Evolutionary conservation across 2,888 invertebrate genomes (phyloP).

Genomic region (Drymonia ruficornis): DNA sequence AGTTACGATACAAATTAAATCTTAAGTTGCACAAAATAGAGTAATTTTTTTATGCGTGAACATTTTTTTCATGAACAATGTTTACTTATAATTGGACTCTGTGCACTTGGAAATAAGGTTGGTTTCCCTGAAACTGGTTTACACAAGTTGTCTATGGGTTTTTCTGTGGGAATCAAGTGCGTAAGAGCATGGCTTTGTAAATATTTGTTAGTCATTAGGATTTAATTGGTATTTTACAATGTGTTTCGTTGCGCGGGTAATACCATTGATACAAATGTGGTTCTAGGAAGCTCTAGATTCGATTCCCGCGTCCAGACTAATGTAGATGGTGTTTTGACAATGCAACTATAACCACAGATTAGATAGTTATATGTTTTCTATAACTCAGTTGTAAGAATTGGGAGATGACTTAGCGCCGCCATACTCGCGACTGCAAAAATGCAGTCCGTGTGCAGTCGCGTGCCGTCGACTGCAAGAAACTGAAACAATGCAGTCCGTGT

Average conservation of each 20-base stretch:
- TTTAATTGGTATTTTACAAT: constrained; percentile 4
- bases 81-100: neutral
- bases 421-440: too few relatives aligned
- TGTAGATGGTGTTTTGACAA: too few relatives aligned
- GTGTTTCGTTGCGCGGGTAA: neutral
- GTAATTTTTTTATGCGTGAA: neutral
- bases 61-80: neutral
- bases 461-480: too few relatives aligned
- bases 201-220: constrained; percentile 7
- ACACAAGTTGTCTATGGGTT: neutral
- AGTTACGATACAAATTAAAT: neutral
- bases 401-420: too few relatives aligned
- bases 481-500: too few relatives aligned
- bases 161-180: constrained; percentile 8
- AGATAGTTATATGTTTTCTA: too few relatives aligned
- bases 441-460: too few relatives aligned
- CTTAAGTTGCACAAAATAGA: neutral
- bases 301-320: too few relatives aligned
- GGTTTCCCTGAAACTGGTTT: neutral
- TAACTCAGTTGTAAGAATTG: too few relatives aligned
- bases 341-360: too few relatives aligned
- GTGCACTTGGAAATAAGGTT: neutral
- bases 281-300: too few relatives aligned
- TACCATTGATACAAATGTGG: too few relatives aligned
- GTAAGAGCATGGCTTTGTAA: constrained; percentile 8